phyloP scores from a whole-genome alignment of 2,113 vertebrate genomes.

The Macroglossus sobrinus region DNA sequence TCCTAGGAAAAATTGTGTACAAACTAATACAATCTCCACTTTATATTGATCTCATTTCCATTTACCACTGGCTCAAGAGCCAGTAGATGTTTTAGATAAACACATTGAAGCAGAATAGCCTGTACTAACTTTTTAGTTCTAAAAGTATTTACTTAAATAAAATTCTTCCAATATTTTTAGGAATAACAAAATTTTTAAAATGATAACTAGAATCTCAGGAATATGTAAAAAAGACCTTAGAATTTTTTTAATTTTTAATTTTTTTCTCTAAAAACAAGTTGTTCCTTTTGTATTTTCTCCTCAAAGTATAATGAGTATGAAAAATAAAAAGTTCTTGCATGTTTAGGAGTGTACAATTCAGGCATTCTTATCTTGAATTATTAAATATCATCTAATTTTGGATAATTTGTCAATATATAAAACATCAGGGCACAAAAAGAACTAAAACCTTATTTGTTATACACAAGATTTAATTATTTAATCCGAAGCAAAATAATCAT shows the following conservation, averaged over 20 bases:
- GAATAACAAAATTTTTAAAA: conserved; percentile 64
- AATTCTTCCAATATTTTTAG: not conserved
- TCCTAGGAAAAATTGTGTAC: not conserved
- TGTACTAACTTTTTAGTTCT: conserved; percentile 73
- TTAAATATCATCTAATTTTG: conserved; percentile 80
- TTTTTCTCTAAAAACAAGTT: conserved; percentile 76
- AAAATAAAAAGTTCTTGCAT: conserved; percentile 89
- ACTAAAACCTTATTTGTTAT: conserved; percentile 80
- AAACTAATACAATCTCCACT: not conserved
- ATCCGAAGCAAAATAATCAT: conserved; percentile 79
- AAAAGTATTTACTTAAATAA: conserved; percentile 74
- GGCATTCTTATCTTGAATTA: conserved; percentile 81
- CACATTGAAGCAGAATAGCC: not conserved
- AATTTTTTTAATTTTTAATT: conserved; percentile 53
- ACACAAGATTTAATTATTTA: conserved; percentile 79
- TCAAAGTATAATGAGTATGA: conserved; percentile 89
- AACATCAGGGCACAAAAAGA: conserved; percentile 79
- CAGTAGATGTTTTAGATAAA: not conserved
- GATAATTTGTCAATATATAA: conserved; percentile 80
- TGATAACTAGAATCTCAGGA: conserved; percentile 61
- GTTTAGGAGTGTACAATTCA: conserved; percentile 78
- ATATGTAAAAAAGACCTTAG: conserved; percentile 41
- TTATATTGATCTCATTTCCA: not conserved
- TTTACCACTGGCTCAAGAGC: not conserved
- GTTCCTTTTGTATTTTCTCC: conserved; percentile 74